A percentile compares a stretch with the other conserved stretches of the same genome.
These are phyloP conservation scores for Troides aeacus DNA, from an alignment of 2,888 invertebrate species.

Conservation along the genomic window DNA sequence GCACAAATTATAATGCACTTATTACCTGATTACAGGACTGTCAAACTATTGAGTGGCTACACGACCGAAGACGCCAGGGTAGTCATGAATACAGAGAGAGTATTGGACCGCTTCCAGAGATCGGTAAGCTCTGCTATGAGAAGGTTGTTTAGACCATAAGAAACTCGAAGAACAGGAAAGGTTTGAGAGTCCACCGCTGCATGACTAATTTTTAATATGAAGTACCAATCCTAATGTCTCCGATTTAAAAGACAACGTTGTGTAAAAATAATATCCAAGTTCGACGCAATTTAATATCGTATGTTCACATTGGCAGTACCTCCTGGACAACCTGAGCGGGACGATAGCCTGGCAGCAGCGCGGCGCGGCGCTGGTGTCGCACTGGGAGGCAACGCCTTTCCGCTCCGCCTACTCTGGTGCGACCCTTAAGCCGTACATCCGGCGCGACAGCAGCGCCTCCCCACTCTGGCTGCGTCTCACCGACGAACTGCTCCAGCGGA, in stretches of 20 bases:
- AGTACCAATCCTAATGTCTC: no score
- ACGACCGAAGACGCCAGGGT: slow-evolving; percentile 53
- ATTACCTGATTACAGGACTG: slow-evolving; percentile 43
- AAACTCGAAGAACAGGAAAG: no score
- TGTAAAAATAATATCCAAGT: no score
- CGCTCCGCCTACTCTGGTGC: slow-evolving; percentile 86
- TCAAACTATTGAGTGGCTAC: slow-evolving; percentile 61
- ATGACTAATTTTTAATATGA: no score
- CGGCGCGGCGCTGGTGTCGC: slow-evolving; percentile 76
- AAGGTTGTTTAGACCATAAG: no score
- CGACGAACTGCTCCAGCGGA: slow-evolving; percentile 81
- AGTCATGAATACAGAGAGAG: slow-evolving; percentile 53
- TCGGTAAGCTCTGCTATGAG: slow-evolving; percentile 47
- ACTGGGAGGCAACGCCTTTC: slow-evolving; percentile 76
- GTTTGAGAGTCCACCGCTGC: no score
- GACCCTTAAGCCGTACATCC: slow-evolving; percentile 90
- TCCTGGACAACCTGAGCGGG: slow-evolving; percentile 65
- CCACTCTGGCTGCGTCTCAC: slow-evolving; percentile 87
- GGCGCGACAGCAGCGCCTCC: slow-evolving; percentile 82
- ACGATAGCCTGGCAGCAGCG: slow-evolving; percentile 45
- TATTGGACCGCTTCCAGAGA: slow-evolving; percentile 73
- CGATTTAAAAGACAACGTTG: no score
- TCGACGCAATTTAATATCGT: no score
- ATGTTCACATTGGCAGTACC: slow-evolving; percentile 47
- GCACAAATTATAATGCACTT: no score